Base-by-base conservation (phyloP, 2,888 invertebrate species). In the Epsilonema sp. region DNA sequence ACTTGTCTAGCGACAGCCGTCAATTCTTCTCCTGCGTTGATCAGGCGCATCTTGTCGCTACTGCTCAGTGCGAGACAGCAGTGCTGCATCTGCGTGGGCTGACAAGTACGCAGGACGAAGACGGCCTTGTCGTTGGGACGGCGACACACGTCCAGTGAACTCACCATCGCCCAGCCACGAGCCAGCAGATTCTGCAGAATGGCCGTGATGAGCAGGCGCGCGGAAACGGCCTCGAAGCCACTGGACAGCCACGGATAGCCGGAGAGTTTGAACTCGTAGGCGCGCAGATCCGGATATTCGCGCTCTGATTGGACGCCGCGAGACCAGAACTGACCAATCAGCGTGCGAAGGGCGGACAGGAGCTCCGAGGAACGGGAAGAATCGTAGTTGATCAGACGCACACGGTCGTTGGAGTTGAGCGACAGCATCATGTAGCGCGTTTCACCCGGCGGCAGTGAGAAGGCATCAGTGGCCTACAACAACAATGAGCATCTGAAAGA, bases 81-180 rank as follows among this genome's bases (percentile, higher is more conserved):
- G 31, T 31, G 31, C 11, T 8, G 11, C 31, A 31, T 8, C 8
- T 31, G 8, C 11, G 31, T 16, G 8, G 31, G 31, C 16, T 8
- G 31, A 16, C 31, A 31, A 31, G 31, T n/a, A n/a, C 48, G 40
- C 38, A 51, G 24, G 13, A 51, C 44, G 40, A 51, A 50, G 19
- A 51, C 39, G 20, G 42, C 48, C 43, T 50, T 50, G 41, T 50
- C 50, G 45, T 37, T 48, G 19, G 24, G 21, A 16, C 45, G 23
- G 22, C 50, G 38, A 41, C 37, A 39, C 21, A 50, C 40, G 45
- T 50, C 50, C 26, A 50, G 25, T 11, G 45, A 21, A 22, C 26
- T 42, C n/a, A 50, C 16, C 26, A 50, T 37, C 3, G 45, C 26
- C 47, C 47, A 50, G 26, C 50, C 48, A 13, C 21, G 25, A 2